Conservation (phyloP, 2,888 invertebrate genomes). For the Allolobophora icterica region DNA sequence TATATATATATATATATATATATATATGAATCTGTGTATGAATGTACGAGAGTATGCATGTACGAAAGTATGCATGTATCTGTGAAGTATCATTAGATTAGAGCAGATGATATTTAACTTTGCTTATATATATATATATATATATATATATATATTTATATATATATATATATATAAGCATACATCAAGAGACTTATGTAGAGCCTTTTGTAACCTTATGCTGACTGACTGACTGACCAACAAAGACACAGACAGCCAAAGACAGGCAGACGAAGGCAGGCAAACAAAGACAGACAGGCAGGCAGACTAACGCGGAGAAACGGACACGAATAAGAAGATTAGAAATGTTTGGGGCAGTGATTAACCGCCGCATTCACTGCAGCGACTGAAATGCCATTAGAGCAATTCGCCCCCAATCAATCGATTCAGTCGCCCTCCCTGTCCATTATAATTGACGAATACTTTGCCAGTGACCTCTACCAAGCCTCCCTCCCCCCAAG, state of each 20-base stretch:
- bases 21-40: too few species aligned
- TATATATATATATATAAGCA: too few species aligned
- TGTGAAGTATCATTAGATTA: too few species aligned
- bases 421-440: background rate
- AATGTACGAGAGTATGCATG: too few species aligned
- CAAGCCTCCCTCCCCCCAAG: background rate
- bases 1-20: too few species aligned
- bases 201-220: too few species aligned
- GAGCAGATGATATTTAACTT: too few species aligned
- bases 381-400: background rate
- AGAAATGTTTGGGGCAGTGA: background rate
- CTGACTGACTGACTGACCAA: background rate
- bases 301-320: background rate
- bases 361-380: background rate
- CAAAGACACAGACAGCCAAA: background rate
- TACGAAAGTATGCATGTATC: too few species aligned
- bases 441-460: slow-evolving; percentile 1
- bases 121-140: too few species aligned
- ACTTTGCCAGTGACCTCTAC: background rate
- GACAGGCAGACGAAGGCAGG: background rate
- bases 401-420: background rate
- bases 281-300: background rate
- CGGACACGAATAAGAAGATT: background rate
- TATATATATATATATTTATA: too few species aligned
- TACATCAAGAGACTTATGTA: too few species aligned